Evolutionary conservation across 2,797 vertebrate genomes (phyloP), one percentile per base, ranked within the genome.

Genomic region (Periophthalmus magnuspinnatus): DNA sequence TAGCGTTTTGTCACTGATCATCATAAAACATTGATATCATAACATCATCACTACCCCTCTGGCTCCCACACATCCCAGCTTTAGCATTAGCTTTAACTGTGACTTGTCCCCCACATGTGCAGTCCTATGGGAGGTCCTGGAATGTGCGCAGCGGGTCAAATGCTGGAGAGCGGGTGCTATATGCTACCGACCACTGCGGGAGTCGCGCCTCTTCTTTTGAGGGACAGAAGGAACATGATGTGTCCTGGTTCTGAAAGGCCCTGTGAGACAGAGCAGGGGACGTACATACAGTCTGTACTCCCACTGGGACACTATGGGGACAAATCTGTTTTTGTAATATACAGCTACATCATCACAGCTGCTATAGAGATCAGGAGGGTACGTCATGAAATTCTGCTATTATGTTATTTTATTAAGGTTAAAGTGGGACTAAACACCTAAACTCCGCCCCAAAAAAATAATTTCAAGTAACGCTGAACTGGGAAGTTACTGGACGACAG

Each of bases 111-210:
- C 70, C 71, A 65, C 80, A 87, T 81, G 80, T 70, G 60, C n/a
- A 16, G 56, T 70, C 78, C 71, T 9, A n/a, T 38, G 83, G 81
- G 84, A 79, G 61, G 74, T 5, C 34, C 56, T 75, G 75, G 84
- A 92, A 90, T 88, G 80, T 73, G 77, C 57, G 73, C 84, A 81
- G 54, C 2, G 70, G 71, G 81, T 86, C 85, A 74, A 79, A 77
- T 69, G 2, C 63, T 78, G 52, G 61, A 52, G 59, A 65, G 80
- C 62, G 10, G 21, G 8, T 72, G 45, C 69, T 69, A 57, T 74
- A 0, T 21, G 63, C 72, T 81, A 67, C 82, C 36, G 63, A 41
- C 69, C 84, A 69, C 66, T 63, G 21, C 58, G 82, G 66, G 75
- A 76, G 58, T 83, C 54, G 2, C 13, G 19, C 22, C 61, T 68